Percentiles rank a stretch among this genome's conserved stretches.
Conservation (phyloP, 2,888 invertebrate species). For the Platycnemis pennipes region DNA sequence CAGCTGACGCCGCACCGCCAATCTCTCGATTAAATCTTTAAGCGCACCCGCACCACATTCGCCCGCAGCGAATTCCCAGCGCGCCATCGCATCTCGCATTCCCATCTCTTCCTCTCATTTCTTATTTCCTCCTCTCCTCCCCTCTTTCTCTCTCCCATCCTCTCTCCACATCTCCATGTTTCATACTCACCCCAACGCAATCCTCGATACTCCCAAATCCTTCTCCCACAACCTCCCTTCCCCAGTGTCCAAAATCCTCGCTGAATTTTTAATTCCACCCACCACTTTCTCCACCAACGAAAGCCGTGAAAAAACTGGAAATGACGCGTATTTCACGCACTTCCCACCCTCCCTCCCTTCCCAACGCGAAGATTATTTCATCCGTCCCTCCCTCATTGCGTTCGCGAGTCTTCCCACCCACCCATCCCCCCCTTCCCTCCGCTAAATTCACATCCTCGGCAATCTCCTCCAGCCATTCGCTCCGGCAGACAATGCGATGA, state of each 20-base stretch:
- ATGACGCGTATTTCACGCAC: background rate
- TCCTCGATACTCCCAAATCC: background rate
- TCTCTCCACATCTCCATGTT: background rate
- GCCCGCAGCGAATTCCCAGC: background rate
- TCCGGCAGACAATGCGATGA: slow-evolving; percentile 52
- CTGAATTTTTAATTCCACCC: background rate
- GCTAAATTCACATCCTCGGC: slow-evolving; percentile 31
- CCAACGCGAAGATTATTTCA: background rate
- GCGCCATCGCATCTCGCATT: background rate
- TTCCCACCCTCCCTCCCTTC: background rate
- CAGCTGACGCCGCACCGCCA: background rate
- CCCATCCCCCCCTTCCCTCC: background rate
- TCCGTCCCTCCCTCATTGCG: background rate
- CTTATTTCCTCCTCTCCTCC: background rate
- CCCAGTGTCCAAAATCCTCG: background rate
- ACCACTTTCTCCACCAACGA: background rate
- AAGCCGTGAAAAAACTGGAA: background rate
- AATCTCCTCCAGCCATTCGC: slow-evolving; percentile 43
- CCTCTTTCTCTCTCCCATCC: background rate
- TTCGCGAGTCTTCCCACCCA: background rate
- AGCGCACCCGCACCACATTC: background rate
- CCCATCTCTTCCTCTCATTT: background rate
- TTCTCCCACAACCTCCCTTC: background rate
- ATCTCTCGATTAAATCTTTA: background rate
- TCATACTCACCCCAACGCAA: background rate